These are phyloP conservation scores for Punctoribates punctum DNA, from an alignment of 2,888 invertebrate genomes.

Conservation along the genomic window DNA sequence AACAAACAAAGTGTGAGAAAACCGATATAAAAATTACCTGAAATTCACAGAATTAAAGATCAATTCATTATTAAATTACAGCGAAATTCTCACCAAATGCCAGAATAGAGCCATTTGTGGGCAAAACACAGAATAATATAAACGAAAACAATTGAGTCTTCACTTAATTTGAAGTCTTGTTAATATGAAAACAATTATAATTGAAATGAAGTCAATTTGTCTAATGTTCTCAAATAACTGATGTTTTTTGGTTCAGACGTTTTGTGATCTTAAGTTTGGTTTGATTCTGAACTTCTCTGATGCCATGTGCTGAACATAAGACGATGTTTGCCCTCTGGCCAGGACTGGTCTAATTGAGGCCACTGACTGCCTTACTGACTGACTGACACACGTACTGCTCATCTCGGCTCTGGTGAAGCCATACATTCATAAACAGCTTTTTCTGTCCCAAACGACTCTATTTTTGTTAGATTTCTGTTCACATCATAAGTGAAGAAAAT, in stretches of 20 bases:
- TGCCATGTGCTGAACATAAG: neutral
- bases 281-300: neutral
- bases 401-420: neutral
- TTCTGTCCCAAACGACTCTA: neutral
- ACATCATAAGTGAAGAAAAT: neutral
- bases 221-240: neutral
- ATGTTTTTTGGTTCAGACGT: neutral
- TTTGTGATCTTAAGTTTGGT: neutral
- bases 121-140: neutral
- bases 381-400: neutral
- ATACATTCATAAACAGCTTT: slow-evolving; percentile 10
- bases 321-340: neutral
- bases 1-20: neutral
- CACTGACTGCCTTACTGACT: neutral
- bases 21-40: neutral
- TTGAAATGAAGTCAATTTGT: too few relatives aligned
- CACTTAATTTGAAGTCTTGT: neutral
- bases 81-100: neutral
- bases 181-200: neutral
- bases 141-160: neutral
- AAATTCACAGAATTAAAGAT: neutral
- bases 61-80: neutral
- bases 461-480: neutral
- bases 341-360: slow-evolving; percentile 14
- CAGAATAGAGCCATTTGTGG: neutral